These are phyloP conservation scores for Ferdinandea cuprea DNA, from an alignment of 2,888 invertebrate species.

Conservation along the genomic window DNA sequence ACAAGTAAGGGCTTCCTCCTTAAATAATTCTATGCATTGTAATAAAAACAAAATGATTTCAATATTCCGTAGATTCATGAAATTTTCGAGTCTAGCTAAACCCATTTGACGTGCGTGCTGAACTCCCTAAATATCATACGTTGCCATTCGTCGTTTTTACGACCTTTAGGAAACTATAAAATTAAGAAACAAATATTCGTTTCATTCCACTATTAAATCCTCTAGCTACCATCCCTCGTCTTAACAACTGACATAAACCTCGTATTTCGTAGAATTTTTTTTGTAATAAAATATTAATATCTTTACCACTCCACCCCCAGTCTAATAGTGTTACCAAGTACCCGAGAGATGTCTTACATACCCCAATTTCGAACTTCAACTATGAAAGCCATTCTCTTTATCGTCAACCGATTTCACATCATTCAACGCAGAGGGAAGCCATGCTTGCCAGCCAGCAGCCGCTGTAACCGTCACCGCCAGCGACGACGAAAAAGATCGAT, in stretches of 20 bases:
- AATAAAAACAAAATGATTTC: too few species aligned
- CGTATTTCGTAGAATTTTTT: background rate
- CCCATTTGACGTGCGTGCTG: too few species aligned
- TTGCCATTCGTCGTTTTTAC: too few species aligned
- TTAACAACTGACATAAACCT: background rate
- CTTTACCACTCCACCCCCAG: background rate
- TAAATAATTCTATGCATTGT: too few species aligned
- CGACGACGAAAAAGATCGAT: conserved; percentile 50
- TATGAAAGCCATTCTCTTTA: conserved; percentile 58
- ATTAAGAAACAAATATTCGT: too few species aligned
- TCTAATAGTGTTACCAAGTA: conserved; percentile 5
- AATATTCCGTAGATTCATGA: too few species aligned
- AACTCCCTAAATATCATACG: too few species aligned
- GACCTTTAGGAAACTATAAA: too few species aligned
- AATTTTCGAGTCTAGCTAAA: too few species aligned
- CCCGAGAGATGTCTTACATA: conserved; percentile 50
- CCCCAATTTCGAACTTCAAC: conserved; percentile 53
- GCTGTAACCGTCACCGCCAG: conserved; percentile 38
- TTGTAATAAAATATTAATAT: conserved; percentile 36
- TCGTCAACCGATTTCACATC: conserved; percentile 70
- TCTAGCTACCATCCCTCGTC: background rate
- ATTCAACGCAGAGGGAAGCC: conserved; percentile 61
- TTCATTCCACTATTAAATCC: background rate
- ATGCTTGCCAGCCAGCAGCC: conserved; percentile 39
- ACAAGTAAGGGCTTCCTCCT: too few species aligned